phyloP scores from a whole-genome alignment of 2,113 vertebrate species.

The Phrynocephalus versicolor region DNA sequence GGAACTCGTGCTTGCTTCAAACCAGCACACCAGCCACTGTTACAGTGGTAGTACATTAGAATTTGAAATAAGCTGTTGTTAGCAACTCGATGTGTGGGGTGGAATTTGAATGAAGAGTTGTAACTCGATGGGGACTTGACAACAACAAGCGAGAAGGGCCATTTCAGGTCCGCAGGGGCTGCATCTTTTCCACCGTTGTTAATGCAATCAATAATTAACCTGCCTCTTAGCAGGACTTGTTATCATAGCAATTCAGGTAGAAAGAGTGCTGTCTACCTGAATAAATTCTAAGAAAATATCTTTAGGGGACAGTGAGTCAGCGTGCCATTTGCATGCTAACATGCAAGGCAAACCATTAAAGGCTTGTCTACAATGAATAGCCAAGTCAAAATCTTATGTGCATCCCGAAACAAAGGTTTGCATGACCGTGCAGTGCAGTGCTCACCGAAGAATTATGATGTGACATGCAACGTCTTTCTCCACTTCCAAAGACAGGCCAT shows the following conservation, averaged over 20 bases:
- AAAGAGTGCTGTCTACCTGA: slow-evolving; percentile 65
- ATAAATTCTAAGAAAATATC: slow-evolving; percentile 63
- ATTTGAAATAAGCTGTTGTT: slow-evolving; percentile 74
- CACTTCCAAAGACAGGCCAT: no score
- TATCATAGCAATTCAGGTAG: slow-evolving; percentile 70
- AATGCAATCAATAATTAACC: slow-evolving; percentile 72
- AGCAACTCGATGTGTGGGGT: slow-evolving; percentile 72
- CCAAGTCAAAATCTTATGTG: neutral
- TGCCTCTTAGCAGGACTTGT: slow-evolving; percentile 65
- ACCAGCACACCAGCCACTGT: slow-evolving; percentile 59
- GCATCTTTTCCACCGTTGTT: slow-evolving; percentile 67
- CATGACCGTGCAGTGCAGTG: neutral
- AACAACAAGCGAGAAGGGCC: slow-evolving; percentile 62
- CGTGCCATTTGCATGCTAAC: neutral
- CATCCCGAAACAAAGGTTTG: neutral
- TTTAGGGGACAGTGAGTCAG: slow-evolving; percentile 23
- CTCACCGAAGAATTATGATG: neutral
- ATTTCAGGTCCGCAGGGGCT: slow-evolving; percentile 66
- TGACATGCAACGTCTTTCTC: neutral
- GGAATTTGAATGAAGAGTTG: slow-evolving; percentile 71
- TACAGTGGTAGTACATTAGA: slow-evolving; percentile 67
- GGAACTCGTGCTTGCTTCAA: slow-evolving; percentile 61
- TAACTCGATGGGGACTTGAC: slow-evolving; percentile 68
- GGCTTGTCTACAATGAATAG: neutral
- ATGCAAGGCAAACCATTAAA: neutral